A percentile compares a stretch with the other conserved stretches of the same genome.
phyloP scores from a whole-genome alignment of 2,888 invertebrate genomes.

The Rhamphomyia laevipes region DNA sequence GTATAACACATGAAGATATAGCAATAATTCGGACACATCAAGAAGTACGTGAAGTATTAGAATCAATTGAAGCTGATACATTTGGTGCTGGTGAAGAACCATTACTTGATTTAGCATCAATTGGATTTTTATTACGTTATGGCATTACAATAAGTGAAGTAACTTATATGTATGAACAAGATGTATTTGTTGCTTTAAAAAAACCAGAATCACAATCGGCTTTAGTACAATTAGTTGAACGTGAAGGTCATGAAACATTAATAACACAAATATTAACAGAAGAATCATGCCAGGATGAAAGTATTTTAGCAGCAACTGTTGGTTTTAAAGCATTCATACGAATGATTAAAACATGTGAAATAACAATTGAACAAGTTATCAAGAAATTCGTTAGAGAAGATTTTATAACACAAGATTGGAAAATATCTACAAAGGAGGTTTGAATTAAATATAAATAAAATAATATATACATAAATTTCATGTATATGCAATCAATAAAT shows the following conservation, averaged over 20 bases:
- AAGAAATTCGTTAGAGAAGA: conserved; percentile 73
- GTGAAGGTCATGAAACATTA: conserved; percentile 68
- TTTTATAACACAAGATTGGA: conserved; percentile 72
- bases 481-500: too few relatives aligned
- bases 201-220: conserved; percentile 77
- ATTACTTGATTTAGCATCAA: conserved; percentile 68
- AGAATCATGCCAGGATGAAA: conserved; percentile 66
- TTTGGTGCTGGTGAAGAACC: conserved; percentile 72
- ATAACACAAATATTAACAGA: conserved; percentile 73
- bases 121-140: conserved; percentile 62
- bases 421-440: conserved; percentile 42
- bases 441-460: too few relatives aligned
- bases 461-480: too few relatives aligned
- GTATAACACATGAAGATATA: conserved; percentile 40
- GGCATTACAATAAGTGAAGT: conserved; percentile 67
- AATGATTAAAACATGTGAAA: conserved; percentile 70
- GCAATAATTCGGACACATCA: conserved; percentile 50
- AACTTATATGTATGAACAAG: conserved; percentile 63
- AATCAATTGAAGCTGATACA: conserved; percentile 61
- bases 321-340: conserved; percentile 77
- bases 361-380: conserved; percentile 73
- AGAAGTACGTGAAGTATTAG: conserved; percentile 64
- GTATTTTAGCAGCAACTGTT: conserved; percentile 62
- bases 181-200: conserved; percentile 65
- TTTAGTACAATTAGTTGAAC: conserved; percentile 69